Evolutionary conservation across 2,888 invertebrate species (phyloP).

Genomic region (Amblyteles armatorius): DNA sequence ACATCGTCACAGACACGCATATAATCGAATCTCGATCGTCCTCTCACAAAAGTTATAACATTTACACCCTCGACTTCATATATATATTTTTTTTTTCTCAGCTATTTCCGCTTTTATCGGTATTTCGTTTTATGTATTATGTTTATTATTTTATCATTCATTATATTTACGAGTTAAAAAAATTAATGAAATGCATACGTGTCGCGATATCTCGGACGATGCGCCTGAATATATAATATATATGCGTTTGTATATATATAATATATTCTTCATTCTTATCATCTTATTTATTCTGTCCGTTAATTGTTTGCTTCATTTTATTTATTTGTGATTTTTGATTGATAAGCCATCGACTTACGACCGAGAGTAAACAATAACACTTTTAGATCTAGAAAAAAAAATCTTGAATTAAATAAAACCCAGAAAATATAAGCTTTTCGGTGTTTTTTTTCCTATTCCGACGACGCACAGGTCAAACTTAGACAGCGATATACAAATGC

Average conservation of each 20-base stretch:
- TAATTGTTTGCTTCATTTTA: neutral
- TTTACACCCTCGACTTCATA: slow-evolving; percentile 53
- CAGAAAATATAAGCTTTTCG: neutral
- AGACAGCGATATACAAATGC: slow-evolving; percentile 65
- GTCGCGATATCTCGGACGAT: slow-evolving; percentile 58
- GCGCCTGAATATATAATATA: slow-evolving; percentile 54
- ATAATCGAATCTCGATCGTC: slow-evolving; percentile 26
- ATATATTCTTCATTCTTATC: slow-evolving; percentile 49
- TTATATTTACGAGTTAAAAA: slow-evolving; percentile 59
- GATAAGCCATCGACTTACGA: slow-evolving; percentile 55
- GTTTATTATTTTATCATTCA: slow-evolving; percentile 35
- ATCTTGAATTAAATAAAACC: slow-evolving; percentile 19
- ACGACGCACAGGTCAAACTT: slow-evolving; percentile 36
- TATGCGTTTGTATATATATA: slow-evolving; percentile 2
- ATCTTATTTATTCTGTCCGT: slow-evolving; percentile 41
- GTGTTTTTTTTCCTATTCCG: slow-evolving; percentile 19
- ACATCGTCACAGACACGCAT: slow-evolving; percentile 21
- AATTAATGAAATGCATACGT: slow-evolving; percentile 64
- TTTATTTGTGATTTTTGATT: slow-evolving; percentile 49
- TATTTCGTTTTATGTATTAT: slow-evolving; percentile 43
- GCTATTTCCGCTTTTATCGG: slow-evolving; percentile 16
- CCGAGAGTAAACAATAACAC: slow-evolving; percentile 36
- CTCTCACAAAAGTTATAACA: slow-evolving; percentile 44
- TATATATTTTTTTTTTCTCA: slow-evolving; percentile 21
- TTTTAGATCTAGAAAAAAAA: slow-evolving; percentile 24